Evolutionary conservation across 2,113 vertebrate species (phyloP), one percentile per base, ranked within the genome.

Genomic region (Onychostoma macrolepis): DNA sequence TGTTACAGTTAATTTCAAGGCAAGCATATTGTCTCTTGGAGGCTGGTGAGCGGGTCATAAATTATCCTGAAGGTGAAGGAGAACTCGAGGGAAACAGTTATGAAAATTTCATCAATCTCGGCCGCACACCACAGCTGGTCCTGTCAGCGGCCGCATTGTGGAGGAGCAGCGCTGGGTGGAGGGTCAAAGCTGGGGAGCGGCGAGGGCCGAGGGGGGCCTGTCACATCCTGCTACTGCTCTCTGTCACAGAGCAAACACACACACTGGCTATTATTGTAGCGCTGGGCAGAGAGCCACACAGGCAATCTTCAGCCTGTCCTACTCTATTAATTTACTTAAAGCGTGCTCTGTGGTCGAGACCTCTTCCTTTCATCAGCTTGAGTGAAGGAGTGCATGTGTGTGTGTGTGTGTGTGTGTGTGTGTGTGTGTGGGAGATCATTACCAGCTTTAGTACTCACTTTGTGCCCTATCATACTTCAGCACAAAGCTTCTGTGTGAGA

Each of bases 41-140:
- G 96, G 95, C 96, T 95, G 92, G 86, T 50, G 95, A 95, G 95
- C 94, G 93, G 95, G 95, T 97, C 96, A 96, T 97, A 97, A 97
- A 97, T 97, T 97, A 97, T 97, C 95, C 93, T 97, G 96, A 98
- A 97, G 96, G 96, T 97, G 96, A 97, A 97, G 96, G 92, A 94
- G 95, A 97, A 97, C 96, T 97, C 95, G 94, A 95, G 96, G 96
- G 96, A 96, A 94, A 94, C 92, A 94, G 94, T 96, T 97, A 97
- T 96, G 96, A 97, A 97, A 97, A 97, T 96, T 96, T 96, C 95
- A 97, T 97, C 96, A 95, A 97, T 97, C 96, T 97, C 95, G 93
- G 94, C 96, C 50, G 15, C 50, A 53, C 50, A 53, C 50, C 50
- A 92, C 97, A 98, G 96, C 97, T 98, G 97, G 95, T 96, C 89